A percentile compares a stretch with the other conserved stretches of the same genome.
These are phyloP conservation scores for Pachyseris speciosa DNA, from an alignment of 64 coral and sea anemone species.

Conservation along the genomic window DNA sequence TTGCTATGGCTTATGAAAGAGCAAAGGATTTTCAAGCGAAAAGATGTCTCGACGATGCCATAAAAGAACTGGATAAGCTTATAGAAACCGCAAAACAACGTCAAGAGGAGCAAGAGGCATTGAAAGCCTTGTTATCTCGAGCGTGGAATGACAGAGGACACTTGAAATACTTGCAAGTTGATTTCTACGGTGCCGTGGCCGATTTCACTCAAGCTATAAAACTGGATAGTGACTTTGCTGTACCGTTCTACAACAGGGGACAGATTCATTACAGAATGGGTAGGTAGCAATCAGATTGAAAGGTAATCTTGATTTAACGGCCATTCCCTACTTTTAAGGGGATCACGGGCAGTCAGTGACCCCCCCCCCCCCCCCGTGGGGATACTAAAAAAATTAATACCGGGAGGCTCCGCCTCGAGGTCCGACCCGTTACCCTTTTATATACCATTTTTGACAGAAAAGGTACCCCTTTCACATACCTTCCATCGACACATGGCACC, in stretches of 20 bases:
- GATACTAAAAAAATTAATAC: too few species aligned
- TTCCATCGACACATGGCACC: too few species aligned
- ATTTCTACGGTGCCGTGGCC: slow-evolving; percentile 36
- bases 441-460: too few species aligned
- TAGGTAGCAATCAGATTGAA: background rate
- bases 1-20: background rate
- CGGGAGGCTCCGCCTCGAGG: too few species aligned
- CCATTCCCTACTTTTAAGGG: too few species aligned
- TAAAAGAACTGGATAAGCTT: background rate
- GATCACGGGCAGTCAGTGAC: too few species aligned
- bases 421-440: too few species aligned
- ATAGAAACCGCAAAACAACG: background rate
- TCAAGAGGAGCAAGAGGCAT: background rate
- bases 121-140: background rate
- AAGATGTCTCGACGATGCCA: background rate
- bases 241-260: slow-evolving; percentile 63
- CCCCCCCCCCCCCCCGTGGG: too few species aligned
- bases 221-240: slow-evolving; percentile 35
- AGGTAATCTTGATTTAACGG: background rate
- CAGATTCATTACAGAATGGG: slow-evolving; percentile 76
- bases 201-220: slow-evolving; percentile 57
- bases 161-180: slow-evolving; percentile 51
- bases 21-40: background rate
- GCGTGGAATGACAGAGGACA: slow-evolving; percentile 64
- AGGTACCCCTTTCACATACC: too few species aligned